Evolutionary conservation across 2,888 invertebrate species (phyloP), one percentile per base, ranked within the genome.

Genomic region (Portevinia maculata): DNA sequence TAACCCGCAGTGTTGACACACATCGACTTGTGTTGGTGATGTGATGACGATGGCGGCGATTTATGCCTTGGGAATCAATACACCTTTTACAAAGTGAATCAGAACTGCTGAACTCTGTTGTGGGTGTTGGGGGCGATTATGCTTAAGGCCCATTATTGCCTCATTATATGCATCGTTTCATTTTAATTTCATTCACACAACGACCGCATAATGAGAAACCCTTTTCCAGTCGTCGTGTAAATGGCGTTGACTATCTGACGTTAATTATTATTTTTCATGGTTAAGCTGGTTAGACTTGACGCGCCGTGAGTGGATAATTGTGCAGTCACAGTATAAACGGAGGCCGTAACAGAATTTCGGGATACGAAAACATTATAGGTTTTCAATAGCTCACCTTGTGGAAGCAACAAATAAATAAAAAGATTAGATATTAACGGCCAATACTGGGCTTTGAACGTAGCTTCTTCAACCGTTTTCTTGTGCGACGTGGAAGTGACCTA

Each of bases 171-270:
- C 75, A 71, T 76, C 59, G 65, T 13, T 71, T 59, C 70, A 71
- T 75, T 81, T 81, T 81, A 81, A 81, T 81, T 81, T 71, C 65
- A 65, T 65, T 57, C 59, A 52, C 76, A 53, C 53, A 71, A 53
- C 70, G 39, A 65, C 75, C 81, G 60, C 75, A 60, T 64, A 70
- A 81, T 70, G 70, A 75, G 70, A 65, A 65, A 55, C 70, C 62
- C 64, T 62, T 64, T 15, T 15, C 55, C 11, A 41, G 62, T 64
- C 46, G 34, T 24, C 5, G 24, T 46, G 19, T 7, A 34, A 44
- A 50, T 64, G 44, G 53, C 37, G 21, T 44, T 24, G 24, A 5
- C 24, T 24, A 24, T 24, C 57, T 19, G 41, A 46, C 24, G 32
- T 41, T 34, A 41, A 41, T 65, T 52, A 30, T 65, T 34, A 28